These are phyloP conservation scores for Echinops telfairi DNA, from an alignment of 2,113 vertebrate species.

Conservation along the genomic window DNA sequence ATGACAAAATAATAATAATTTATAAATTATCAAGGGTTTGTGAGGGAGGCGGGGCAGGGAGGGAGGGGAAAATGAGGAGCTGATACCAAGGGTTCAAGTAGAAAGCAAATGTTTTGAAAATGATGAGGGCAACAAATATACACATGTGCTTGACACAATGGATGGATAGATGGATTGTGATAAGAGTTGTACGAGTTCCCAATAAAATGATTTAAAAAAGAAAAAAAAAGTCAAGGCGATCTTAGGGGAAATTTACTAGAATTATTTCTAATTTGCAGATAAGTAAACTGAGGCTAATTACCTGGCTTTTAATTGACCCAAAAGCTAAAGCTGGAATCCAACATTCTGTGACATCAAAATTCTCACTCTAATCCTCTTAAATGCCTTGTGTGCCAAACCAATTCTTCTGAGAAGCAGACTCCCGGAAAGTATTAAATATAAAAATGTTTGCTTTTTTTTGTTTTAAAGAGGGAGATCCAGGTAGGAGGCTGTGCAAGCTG, in stretches of 20 bases:
- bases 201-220: no score
- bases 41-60: no score
- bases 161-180: no score
- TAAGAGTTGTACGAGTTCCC: no score
- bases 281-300: not conserved
- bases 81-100: no score
- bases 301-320: not conserved
- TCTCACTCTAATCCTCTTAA: not conserved
- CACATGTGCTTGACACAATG: no score
- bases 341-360: not conserved
- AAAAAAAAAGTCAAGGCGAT: not conserved
- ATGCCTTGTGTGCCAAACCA: not conserved
- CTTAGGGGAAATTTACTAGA: not conserved
- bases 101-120: no score
- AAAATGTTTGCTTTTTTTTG: not conserved
- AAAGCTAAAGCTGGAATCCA: not conserved
- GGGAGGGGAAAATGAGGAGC: no score
- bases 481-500: fast-evolving
- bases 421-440: not conserved
- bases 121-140: no score
- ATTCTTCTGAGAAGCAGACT: not conserved
- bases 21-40: no score
- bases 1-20: no score
- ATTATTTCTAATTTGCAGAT: not conserved
- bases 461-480: not conserved